These are phyloP conservation scores for Synaphobranchus kaupii DNA, from an alignment of 2,797 vertebrate species.

Conservation along the genomic window DNA sequence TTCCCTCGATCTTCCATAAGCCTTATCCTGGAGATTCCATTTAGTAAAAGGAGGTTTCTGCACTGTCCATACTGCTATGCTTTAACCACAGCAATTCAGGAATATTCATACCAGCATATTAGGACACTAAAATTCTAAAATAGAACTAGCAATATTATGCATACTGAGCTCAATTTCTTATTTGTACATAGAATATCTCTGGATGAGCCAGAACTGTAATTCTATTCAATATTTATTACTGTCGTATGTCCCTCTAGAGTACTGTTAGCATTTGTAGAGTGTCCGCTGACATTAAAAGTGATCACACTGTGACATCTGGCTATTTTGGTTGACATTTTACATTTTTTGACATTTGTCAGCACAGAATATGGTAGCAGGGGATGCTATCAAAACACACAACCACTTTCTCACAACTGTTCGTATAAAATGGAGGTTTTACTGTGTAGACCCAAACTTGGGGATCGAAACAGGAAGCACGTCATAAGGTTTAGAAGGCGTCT, in stretches of 20 bases:
- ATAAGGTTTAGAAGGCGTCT: background rate
- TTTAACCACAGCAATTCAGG: background rate
- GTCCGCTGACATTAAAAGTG: background rate
- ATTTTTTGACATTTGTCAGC: background rate
- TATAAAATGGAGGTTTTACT: conserved; percentile 7
- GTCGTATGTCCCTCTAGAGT: background rate
- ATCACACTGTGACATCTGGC: background rate
- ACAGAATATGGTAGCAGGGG: background rate
- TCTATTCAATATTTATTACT: background rate
- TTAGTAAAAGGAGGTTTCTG: background rate
- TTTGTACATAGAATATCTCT: background rate
- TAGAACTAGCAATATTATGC: background rate
- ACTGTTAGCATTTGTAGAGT: background rate
- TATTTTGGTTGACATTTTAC: background rate
- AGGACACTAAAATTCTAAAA: background rate
- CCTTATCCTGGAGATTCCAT: background rate
- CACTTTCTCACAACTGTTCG: background rate
- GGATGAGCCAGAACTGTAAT: background rate
- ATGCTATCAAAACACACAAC: background rate
- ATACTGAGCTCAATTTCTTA: background rate
- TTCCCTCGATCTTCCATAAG: background rate
- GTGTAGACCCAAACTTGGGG: background rate
- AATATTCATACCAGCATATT: background rate
- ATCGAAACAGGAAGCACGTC: conserved; percentile 20
- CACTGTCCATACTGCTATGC: background rate